Base-by-base conservation (phyloP, 2,888 invertebrate species). In the Operophtera brumata region DNA sequence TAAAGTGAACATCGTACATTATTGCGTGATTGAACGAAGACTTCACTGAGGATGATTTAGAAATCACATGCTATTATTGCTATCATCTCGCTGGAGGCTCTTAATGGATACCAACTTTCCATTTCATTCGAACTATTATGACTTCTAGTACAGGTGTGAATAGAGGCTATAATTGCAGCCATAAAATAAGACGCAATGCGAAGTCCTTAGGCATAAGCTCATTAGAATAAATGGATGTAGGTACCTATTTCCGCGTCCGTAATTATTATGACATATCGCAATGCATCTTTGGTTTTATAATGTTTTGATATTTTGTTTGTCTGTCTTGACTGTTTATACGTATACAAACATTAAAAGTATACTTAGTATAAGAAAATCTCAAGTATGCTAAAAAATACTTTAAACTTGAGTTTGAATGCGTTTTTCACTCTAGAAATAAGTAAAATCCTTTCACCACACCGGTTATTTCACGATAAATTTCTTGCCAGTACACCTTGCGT, bases 181-280 rank as follows among this genome's bases (percentile, higher is more conserved):
- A 28, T 30, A 9, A 46, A 36, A n/a, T n/a, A n/a, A 46, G 46
- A 50, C 11, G 40, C 45, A 45, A 51, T 42, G 39, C 13, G 34
- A 50, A 57, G 50, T 62, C 64, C 58, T 54, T 57, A 58, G 58
- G 56, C 54, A 34, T 46, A 54, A 20, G 40, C 52, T 50, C 53
- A 56, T 64, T 64, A 64, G 48, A 60, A 58, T 62, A 41, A 54
- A 57, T 52, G 41, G 43, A 37, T 54, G 53, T 45, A n/a, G n/a
- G n/a, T n/a, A n/a, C n/a, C n/a, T n/a, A 59, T 59, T 64, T 64
- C 64, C 64, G 61, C 54, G 54, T 64, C 57, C 47, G 52, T 46
- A 47, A 62, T 62, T 62, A 57, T 49, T 47, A 49, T 34, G 47
- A 45, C 10, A 40, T 39, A 25, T 50, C 37, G 50, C 50, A 50